These are phyloP conservation scores for Crotalus horridus DNA, from an alignment of 2,113 vertebrate genomes.

Conservation along the genomic window DNA sequence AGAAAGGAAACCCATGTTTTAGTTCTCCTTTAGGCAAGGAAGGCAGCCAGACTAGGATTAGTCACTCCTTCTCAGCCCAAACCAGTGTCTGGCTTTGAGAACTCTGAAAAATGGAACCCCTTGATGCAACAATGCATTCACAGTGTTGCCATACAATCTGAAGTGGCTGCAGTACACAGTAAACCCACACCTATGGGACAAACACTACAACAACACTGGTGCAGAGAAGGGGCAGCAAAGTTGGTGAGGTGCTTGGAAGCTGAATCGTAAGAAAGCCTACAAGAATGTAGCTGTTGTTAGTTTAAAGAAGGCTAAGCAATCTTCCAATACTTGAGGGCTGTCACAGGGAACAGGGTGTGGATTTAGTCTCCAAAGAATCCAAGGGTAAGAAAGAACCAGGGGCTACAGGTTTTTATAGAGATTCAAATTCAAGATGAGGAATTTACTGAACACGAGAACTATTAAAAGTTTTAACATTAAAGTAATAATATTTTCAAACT, in stretches of 20 bases:
- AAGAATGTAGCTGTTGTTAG: not conserved
- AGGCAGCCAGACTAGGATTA: not conserved
- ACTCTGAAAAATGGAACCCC: not conserved
- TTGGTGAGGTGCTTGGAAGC: not conserved
- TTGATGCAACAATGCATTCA: not conserved
- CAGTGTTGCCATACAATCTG: not conserved
- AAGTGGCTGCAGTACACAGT: not conserved
- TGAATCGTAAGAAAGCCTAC: not conserved
- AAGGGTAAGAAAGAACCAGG: not conserved
- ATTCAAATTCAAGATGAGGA: not conserved
- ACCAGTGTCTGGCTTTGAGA: not conserved
- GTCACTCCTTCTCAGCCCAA: not conserved
- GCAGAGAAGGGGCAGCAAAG: not conserved
- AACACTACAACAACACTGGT: not conserved
- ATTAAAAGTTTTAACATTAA: not conserved
- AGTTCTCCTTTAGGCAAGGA: not conserved
- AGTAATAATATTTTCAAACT: not conserved
- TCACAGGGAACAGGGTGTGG: not conserved
- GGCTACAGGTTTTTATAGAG: not conserved
- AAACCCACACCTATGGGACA: not conserved
- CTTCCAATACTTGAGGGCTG: not conserved
- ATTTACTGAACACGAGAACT: not conserved
- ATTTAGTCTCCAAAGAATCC: not conserved
- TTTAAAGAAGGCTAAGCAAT: not conserved
- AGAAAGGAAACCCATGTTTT: not conserved